Evolutionary conservation across 2,113 vertebrate genomes (phyloP).

Genomic region (Chaetorhynchus papuensis): DNA sequence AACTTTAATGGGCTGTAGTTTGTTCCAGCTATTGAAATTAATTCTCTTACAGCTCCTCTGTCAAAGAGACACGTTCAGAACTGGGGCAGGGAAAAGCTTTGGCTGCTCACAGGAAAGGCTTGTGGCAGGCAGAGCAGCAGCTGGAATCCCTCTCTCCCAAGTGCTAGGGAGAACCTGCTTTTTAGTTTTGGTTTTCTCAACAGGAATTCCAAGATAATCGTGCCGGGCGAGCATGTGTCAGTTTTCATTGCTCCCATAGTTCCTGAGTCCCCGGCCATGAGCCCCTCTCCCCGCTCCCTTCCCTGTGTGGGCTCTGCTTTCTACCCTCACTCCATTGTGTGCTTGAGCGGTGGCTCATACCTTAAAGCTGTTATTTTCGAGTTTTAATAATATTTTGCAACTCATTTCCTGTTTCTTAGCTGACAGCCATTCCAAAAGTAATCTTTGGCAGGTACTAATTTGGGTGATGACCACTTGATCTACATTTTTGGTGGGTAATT

Average conservation of each 20-base stretch:
- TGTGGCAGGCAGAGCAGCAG: rapidly evolving
- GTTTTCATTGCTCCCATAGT: neutral
- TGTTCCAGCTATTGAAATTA: neutral
- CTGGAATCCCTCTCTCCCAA: neutral
- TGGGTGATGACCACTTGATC: slow-evolving; percentile 79
- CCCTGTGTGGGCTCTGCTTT: neutral
- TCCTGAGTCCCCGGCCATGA: neutral
- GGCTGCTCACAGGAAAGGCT: neutral
- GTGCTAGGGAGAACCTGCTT: neutral
- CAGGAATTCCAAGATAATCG: neutral
- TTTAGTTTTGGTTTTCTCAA: neutral
- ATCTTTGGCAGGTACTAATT: slow-evolving; percentile 81
- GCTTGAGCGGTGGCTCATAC: slow-evolving; percentile 48
- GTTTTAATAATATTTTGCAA: slow-evolving; percentile 75
- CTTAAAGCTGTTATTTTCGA: slow-evolving; percentile 75
- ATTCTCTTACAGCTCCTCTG: neutral
- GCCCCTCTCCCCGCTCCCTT: neutral
- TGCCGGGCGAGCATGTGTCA: rapidly evolving
- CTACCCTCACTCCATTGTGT: neutral
- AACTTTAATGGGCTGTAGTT: neutral
- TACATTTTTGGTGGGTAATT: slow-evolving; percentile 80
- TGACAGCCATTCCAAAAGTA: slow-evolving; percentile 71
- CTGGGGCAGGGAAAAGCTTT: neutral
- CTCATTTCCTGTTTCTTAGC: slow-evolving; percentile 72
- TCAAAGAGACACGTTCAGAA: neutral